Percentiles rank a stretch among this genome's conserved stretches.
Evolutionary conservation across 2,797 vertebrate species (phyloP).

Genomic region (Phaenicophaeus curvirostris): DNA sequence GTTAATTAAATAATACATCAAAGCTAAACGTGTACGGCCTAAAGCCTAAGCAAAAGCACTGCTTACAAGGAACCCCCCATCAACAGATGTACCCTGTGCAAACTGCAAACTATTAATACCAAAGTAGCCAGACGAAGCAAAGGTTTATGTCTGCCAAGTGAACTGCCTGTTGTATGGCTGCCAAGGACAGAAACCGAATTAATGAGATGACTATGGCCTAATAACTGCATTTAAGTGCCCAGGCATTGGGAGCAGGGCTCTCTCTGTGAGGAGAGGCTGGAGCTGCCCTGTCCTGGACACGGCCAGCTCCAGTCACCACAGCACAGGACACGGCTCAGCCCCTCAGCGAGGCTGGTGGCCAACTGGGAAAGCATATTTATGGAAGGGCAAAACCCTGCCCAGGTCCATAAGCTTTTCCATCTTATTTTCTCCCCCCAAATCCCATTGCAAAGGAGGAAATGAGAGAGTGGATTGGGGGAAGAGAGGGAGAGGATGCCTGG

Average conservation of each 20-base stretch:
- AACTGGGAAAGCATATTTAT: accelerated
- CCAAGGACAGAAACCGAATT: background rate
- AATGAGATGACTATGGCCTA: background rate
- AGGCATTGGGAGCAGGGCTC: accelerated
- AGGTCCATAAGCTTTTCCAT: accelerated
- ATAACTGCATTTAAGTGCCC: accelerated
- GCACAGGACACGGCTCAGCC: background rate
- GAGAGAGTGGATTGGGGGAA: background rate
- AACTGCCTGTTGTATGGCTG: background rate
- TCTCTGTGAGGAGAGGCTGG: too few relatives aligned
- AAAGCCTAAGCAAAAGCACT: background rate
- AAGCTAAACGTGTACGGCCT: background rate
- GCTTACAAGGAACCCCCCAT: background rate
- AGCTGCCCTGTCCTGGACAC: too few relatives aligned
- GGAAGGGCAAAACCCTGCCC: too few relatives aligned
- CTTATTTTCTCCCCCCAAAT: background rate
- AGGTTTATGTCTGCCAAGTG: background rate
- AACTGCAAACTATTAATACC: background rate
- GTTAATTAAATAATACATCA: conserved; percentile 28
- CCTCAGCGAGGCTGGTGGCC: accelerated
- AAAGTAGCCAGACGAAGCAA: background rate
- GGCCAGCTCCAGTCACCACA: accelerated
- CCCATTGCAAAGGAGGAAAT: too few relatives aligned
- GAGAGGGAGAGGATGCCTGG: background rate
- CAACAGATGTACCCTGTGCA: background rate